Conservation (phyloP, 2,888 invertebrate genomes). For the Mythimna ferrago region DNA sequence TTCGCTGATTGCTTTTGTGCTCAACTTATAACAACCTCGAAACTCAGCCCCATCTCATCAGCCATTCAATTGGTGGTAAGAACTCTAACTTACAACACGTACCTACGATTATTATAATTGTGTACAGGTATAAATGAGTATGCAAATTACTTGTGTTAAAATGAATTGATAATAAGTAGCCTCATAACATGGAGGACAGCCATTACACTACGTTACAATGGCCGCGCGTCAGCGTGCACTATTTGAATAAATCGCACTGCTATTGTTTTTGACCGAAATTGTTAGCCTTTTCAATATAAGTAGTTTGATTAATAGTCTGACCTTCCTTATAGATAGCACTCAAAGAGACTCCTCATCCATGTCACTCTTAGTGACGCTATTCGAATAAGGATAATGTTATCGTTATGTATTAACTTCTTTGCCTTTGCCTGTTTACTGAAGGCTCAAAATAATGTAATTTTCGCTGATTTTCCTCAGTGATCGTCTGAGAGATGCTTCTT, state of each 20-base stretch:
- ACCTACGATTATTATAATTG: constrained; percentile 24
- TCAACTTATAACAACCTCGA: constrained; percentile 13
- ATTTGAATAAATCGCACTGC: constrained; percentile 53
- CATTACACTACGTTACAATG: constrained; percentile 51
- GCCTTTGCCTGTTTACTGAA: not conserved
- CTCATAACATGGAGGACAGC: constrained; percentile 41
- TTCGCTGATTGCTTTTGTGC: constrained; percentile 14
- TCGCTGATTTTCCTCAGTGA: no score
- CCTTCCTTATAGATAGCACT: constrained; percentile 34
- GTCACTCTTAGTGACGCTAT: not conserved
- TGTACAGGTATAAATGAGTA: constrained; percentile 26
- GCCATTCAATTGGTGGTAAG: not conserved
- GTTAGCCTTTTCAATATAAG: constrained; percentile 25
- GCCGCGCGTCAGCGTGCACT: constrained; percentile 37
- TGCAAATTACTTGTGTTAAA: constrained; percentile 47
- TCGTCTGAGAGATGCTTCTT: not conserved
- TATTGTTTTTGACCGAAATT: constrained; percentile 47
- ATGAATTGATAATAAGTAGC: constrained; percentile 57
- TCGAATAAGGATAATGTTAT: constrained; percentile 3
- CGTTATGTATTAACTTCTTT: not conserved
- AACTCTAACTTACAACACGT: constrained; percentile 10
- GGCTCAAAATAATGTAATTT: not conserved
- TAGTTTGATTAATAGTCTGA: constrained; percentile 24
- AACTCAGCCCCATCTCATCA: not conserved
- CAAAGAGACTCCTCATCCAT: not conserved